phyloP scores from a whole-genome alignment of 92 coral and sea anemone species.

The Plumapathes pennacea region DNA sequence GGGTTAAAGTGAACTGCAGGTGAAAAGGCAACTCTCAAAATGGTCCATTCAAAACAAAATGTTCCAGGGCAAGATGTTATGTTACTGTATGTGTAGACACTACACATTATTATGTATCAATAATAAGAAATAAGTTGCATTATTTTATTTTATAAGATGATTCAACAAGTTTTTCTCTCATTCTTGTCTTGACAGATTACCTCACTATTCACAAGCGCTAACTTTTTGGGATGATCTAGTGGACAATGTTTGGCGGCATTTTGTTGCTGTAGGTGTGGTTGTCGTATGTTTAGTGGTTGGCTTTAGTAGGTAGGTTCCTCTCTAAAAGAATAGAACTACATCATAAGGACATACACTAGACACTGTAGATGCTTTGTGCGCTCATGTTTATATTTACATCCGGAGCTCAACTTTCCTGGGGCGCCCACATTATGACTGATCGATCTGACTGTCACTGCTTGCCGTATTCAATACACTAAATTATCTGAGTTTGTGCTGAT shows the following conservation, averaged over 20 bases:
- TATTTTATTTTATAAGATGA: neutral
- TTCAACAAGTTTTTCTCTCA: neutral
- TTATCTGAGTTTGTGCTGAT: no score
- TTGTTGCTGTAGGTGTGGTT: conserved; percentile 72
- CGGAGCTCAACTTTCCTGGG: no score
- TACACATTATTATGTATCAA: no score
- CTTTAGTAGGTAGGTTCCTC: conserved; percentile 79
- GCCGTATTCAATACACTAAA: no score
- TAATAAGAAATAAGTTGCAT: neutral
- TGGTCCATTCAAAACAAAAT: no score
- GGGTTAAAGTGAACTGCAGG: no score
- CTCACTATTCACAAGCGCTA: conserved; percentile 87
- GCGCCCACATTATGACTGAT: no score
- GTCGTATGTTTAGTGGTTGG: conserved; percentile 72
- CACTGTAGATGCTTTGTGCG: no score
- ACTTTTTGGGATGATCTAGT: conserved; percentile 91
- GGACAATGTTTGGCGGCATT: conserved; percentile 97
- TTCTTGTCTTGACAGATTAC: conserved; percentile 31
- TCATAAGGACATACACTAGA: no score
- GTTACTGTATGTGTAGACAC: neutral
- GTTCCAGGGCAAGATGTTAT: neutral
- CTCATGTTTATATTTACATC: no score
- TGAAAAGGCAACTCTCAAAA: no score
- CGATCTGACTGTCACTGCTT: no score
- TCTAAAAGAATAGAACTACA: conserved; percentile 3